Percentiles rank a stretch among this genome's conserved stretches.
Conservation (phyloP, 2,113 vertebrate species). For the Pelecanoides urinatrix region DNA sequence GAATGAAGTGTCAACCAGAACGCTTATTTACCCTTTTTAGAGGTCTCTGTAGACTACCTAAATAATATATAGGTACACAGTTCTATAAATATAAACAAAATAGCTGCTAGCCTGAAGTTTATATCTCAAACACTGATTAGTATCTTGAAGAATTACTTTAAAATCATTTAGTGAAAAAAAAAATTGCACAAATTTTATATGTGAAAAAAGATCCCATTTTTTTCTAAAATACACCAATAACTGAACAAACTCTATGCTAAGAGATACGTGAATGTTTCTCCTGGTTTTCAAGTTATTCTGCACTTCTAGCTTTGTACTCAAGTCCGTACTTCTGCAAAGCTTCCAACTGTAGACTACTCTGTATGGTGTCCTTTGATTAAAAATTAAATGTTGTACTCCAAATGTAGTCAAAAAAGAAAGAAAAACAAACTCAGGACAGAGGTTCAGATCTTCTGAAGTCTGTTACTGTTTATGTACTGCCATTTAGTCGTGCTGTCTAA, state of each 20-base stretch:
- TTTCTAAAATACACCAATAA: background rate
- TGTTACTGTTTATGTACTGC: background rate
- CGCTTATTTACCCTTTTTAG: background rate
- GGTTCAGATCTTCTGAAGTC: background rate
- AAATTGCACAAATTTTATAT: background rate
- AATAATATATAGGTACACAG: background rate
- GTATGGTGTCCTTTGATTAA: background rate
- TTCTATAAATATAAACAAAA: background rate
- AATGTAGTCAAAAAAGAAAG: background rate
- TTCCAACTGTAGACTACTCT: background rate
- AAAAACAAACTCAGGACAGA: background rate
- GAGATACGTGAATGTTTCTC: background rate
- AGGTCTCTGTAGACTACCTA: background rate
- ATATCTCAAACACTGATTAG: background rate
- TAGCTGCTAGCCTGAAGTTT: background rate
- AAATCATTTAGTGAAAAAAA: background rate
- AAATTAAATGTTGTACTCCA: background rate
- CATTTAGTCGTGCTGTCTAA: background rate
- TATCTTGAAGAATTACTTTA: background rate
- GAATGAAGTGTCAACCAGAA: background rate
- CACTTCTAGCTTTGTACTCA: background rate
- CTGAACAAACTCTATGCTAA: background rate
- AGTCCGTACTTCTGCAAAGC: background rate
- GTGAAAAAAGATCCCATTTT: background rate
- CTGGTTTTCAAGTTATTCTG: background rate